phyloP scores from a whole-genome alignment of 2,888 invertebrate genomes.

The Drosophila siamana region DNA sequence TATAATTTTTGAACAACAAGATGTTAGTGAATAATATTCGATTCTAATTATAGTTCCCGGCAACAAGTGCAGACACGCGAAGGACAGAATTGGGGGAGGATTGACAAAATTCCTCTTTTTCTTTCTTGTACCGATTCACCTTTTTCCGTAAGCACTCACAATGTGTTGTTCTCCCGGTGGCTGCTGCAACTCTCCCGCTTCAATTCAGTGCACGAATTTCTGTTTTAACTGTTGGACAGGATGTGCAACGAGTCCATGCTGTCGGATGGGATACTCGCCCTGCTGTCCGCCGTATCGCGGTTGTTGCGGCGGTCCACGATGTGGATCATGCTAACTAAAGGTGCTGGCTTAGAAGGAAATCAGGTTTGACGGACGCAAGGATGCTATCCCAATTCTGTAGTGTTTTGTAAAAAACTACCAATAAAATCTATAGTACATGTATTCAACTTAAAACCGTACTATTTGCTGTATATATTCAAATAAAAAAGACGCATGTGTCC shows the following conservation, averaged over 20 bases:
- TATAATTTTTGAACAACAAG: too few species aligned
- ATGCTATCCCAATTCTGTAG: neutral
- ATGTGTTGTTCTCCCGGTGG: constrained; percentile 78
- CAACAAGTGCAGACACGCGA: constrained; percentile 7
- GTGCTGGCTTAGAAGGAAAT: constrained; percentile 43
- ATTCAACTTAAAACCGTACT: too few species aligned
- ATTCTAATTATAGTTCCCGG: constrained; percentile 7
- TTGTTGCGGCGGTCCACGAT: constrained; percentile 57
- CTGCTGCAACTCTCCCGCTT: constrained; percentile 54
- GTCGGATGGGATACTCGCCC: constrained; percentile 43
- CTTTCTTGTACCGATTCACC: neutral
- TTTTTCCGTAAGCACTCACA: constrained; percentile 37
- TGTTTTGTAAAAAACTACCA: neutral
- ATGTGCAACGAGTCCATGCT: constrained; percentile 29
- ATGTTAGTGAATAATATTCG: neutral
- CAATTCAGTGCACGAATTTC: constrained; percentile 68
- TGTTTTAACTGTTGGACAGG: constrained; percentile 73
- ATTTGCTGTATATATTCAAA: too few species aligned
- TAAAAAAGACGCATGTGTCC: too few species aligned
- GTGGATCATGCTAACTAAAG: constrained; percentile 50
- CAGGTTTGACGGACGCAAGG: neutral
- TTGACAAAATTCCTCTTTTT: neutral
- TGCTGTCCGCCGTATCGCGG: constrained; percentile 55
- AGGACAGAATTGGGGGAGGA: constrained; percentile 1
- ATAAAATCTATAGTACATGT: constrained; percentile 17